Percentiles rank a stretch among this genome's conserved stretches.
phyloP scores from a whole-genome alignment of 1,140 invertebrate species.

The Metopolophium dirhodum region DNA sequence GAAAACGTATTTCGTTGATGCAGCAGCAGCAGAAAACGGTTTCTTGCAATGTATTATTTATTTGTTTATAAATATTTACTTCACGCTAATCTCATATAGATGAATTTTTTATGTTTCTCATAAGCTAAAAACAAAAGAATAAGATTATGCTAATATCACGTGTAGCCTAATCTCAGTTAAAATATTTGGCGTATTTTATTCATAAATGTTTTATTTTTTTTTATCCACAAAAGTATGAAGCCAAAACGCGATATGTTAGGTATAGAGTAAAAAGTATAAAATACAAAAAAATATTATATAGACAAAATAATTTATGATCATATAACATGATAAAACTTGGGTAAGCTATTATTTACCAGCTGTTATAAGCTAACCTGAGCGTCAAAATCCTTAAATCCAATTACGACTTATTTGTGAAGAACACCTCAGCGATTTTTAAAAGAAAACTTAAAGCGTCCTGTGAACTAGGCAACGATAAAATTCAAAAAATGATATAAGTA shows the following conservation, averaged over 20 bases:
- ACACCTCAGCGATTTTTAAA: background rate
- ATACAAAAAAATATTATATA: background rate
- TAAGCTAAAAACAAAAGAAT: background rate
- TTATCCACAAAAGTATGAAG: background rate
- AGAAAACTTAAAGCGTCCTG: background rate
- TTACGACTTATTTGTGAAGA: background rate
- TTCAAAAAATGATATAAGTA: background rate
- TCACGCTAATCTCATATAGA: background rate
- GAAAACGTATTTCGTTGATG: background rate
- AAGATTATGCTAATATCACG: background rate
- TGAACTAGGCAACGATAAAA: background rate
- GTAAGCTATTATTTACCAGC: background rate
- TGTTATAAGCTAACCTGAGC: background rate
- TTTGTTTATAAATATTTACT: background rate
- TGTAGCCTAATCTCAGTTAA: conserved; percentile 5
- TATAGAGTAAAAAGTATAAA: background rate
- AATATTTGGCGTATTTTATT: background rate
- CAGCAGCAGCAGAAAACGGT: background rate
- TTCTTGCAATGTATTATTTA: conserved; percentile 4
- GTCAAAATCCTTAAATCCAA: background rate
- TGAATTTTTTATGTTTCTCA: conserved; percentile 1
- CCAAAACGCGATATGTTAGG: background rate
- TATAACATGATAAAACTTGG: background rate
- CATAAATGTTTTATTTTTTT: background rate
- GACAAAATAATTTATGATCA: background rate